Evolutionary conservation across 1,140 invertebrate genomes (phyloP).

Genomic region (Drosophila mojavensis): DNA sequence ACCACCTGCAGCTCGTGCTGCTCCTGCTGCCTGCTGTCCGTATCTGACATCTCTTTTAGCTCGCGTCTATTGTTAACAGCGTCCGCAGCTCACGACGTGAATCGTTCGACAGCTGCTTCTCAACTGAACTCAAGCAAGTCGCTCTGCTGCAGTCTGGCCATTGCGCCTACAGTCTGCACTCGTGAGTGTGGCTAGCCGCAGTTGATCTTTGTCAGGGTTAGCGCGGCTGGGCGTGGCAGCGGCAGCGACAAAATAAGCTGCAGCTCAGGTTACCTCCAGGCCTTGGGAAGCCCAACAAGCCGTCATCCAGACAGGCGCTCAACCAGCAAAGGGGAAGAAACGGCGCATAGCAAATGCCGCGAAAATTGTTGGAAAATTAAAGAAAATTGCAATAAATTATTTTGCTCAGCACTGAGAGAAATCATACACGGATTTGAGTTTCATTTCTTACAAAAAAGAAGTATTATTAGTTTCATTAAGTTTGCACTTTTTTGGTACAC

Average conservation of each 20-base stretch:
- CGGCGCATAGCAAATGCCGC: constrained; percentile 1
- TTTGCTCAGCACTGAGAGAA: neutral
- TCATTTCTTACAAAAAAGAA: neutral
- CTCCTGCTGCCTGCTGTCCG: constrained; percentile 52
- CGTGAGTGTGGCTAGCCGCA: constrained; percentile 51
- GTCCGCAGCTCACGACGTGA: constrained; percentile 36
- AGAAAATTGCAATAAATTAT: neutral
- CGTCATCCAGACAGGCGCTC: constrained; percentile 24
- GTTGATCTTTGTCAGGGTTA: constrained; percentile 42
- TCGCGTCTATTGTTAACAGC: neutral
- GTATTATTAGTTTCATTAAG: neutral
- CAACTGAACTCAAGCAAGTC: neutral
- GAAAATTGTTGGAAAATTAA: constrained; percentile 16
- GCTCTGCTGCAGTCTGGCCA: constrained; percentile 27
- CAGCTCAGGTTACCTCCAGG: constrained; percentile 59
- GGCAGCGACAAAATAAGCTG: constrained; percentile 46
- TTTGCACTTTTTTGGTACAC: neutral
- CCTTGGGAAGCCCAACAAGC: constrained; percentile 43
- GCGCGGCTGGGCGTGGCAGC: constrained; percentile 6
- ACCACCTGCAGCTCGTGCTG: constrained; percentile 63
- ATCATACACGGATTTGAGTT: neutral
- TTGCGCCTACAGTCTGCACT: constrained; percentile 16
- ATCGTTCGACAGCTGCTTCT: constrained; percentile 3
- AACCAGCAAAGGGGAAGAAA: constrained; percentile 57
- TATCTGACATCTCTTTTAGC: constrained; percentile 61